A percentile compares a stretch with the other conserved stretches of the same genome.
Conservation (phyloP, 2,113 vertebrate genomes). For the Pluvianellus socialis region DNA sequence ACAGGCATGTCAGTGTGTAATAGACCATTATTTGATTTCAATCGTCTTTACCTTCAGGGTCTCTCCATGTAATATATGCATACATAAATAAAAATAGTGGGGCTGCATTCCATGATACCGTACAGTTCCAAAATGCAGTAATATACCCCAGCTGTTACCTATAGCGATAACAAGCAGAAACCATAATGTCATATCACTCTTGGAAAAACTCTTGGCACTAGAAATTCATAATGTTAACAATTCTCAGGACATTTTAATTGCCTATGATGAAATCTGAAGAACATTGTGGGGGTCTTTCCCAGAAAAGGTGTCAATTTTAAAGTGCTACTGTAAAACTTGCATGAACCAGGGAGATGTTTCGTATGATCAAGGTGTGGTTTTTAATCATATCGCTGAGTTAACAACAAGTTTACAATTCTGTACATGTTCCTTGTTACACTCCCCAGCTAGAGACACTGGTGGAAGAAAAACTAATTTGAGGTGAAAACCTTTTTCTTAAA, state of each 20-base stretch:
- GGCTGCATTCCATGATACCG: not conserved
- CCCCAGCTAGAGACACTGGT: too few relatives aligned
- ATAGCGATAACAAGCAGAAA: not conserved
- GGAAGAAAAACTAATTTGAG: not conserved
- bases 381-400: not conserved
- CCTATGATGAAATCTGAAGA: not conserved
- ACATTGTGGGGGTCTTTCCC: not conserved
- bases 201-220: not conserved
- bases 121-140: not conserved
- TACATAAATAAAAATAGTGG: not conserved
- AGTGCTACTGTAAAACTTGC: not conserved
- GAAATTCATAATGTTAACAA: not conserved
- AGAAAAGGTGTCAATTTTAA: not conserved
- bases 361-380: fast-evolving
- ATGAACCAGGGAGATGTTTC: not conserved
- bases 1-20: not conserved
- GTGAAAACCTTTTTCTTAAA: not conserved
- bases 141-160: not conserved
- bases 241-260: not conserved
- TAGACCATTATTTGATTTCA: not conserved
- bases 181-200: not conserved
- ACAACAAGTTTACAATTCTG: not conserved
- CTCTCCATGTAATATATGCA: not conserved
- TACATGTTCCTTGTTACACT: not conserved
- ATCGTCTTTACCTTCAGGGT: not conserved